Percentiles rank a stretch among this genome's conserved stretches.
phyloP scores from a whole-genome alignment of 2,888 invertebrate genomes.

The Nomada goodeniana region DNA sequence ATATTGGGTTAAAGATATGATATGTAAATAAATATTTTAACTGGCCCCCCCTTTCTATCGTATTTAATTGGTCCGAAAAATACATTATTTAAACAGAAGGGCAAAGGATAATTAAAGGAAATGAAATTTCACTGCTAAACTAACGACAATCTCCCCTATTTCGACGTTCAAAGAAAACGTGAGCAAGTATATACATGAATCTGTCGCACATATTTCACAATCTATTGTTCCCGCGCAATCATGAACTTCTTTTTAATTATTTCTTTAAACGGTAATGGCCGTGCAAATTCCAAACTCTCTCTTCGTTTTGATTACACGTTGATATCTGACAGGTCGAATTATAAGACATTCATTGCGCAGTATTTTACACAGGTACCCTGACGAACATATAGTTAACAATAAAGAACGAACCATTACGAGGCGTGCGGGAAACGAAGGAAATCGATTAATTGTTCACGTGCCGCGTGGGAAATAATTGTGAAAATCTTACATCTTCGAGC shows the following conservation, averaged over 20 bases:
- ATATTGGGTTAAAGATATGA: too few species aligned
- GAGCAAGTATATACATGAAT: slow-evolving; percentile 46
- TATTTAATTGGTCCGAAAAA: too few species aligned
- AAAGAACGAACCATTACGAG: too few species aligned
- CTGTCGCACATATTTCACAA: slow-evolving; percentile 65
- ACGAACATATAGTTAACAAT: neutral
- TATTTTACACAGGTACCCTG: neutral
- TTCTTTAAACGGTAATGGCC: slow-evolving; percentile 33
- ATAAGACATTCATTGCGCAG: neutral
- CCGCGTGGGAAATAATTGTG: neutral
- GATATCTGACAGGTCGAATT: neutral
- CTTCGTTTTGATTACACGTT: slow-evolving; percentile 5
- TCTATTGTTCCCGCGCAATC: slow-evolving; percentile 57
- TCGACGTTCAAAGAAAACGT: slow-evolving; percentile 12
- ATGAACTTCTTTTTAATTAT: slow-evolving; percentile 18
- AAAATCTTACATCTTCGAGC: too few species aligned
- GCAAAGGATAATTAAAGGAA: neutral
- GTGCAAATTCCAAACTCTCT: slow-evolving; percentile 23
- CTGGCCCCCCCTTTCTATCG: too few species aligned
- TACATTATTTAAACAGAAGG: too few species aligned
- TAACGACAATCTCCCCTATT: slow-evolving; percentile 11
- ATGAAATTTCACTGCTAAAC: neutral
- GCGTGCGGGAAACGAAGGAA: too few species aligned
- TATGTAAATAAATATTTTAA: too few species aligned
- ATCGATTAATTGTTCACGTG: neutral